These are phyloP conservation scores for Pachymerium ferrugineum DNA, from an alignment of 2,888 invertebrate species.

Conservation along the genomic window DNA sequence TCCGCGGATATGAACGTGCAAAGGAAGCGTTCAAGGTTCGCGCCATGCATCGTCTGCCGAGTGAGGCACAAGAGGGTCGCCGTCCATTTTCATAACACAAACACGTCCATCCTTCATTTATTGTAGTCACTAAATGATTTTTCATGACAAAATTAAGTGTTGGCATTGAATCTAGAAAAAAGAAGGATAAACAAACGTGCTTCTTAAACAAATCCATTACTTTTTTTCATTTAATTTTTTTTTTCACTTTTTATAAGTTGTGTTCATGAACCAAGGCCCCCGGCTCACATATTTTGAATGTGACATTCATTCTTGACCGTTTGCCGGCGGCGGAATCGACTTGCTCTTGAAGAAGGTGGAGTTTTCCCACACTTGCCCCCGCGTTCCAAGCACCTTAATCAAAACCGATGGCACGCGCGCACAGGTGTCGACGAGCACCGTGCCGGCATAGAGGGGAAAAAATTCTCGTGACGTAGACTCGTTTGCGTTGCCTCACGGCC, in stretches of 20 bases:
- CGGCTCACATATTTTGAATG: neutral
- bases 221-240: constrained; percentile 3
- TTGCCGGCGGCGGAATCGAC: neutral
- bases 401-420: constrained; percentile 31
- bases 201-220: no score
- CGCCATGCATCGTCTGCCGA: constrained; percentile 15
- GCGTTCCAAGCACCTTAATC: constrained; percentile 30
- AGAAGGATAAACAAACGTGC: no score
- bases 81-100: neutral
- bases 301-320: neutral
- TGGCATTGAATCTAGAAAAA: no score
- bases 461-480: neutral
- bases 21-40: constrained; percentile 19
- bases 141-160: no score
- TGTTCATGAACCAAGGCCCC: constrained; percentile 7
- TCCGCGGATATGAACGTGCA: constrained; percentile 1
- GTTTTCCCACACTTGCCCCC: constrained; percentile 32
- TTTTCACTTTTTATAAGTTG: no score
- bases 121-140: no score
- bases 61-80: neutral
- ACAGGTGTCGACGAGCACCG: neutral
- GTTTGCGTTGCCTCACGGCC: neutral
- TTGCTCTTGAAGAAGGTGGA: constrained; percentile 27
- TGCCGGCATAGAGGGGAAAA: neutral
- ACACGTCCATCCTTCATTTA: no score